These are phyloP conservation scores for Platichthys flesus DNA, from an alignment of 2,113 vertebrate species.

Conservation along the genomic window DNA sequence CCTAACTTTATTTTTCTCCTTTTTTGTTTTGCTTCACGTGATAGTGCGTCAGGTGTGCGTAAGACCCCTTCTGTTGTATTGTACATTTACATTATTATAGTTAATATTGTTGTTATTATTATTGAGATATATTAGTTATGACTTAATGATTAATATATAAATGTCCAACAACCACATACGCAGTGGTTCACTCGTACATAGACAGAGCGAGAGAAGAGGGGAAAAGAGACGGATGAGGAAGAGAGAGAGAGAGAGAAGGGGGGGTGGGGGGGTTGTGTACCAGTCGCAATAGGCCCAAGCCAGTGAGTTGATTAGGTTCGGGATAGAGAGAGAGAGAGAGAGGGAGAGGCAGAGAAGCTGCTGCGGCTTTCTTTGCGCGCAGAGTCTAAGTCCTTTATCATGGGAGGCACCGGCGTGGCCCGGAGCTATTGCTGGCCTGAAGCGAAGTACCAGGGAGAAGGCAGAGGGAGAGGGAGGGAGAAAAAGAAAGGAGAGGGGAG, in stretches of 20 bases:
- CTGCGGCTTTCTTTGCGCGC: constrained; percentile 82
- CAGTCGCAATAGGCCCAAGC: constrained; percentile 74
- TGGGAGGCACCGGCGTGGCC: constrained; percentile 93
- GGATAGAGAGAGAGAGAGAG: constrained; percentile 83
- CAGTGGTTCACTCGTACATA: not conserved
- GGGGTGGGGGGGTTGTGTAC: constrained; percentile 38
- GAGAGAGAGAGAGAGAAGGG: not conserved
- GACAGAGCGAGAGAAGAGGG: constrained; percentile 16
- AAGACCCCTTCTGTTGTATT: not conserved
- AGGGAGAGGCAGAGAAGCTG: constrained; percentile 73
- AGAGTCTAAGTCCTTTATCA: constrained; percentile 98
- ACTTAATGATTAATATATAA: constrained; percentile 13
- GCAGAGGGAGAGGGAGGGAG: constrained; percentile 31
- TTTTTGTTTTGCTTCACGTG: too few species aligned
- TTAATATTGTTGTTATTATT: not conserved
- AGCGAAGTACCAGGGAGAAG: constrained; percentile 88
- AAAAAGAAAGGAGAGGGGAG: constrained; percentile 61
- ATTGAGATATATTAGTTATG: not conserved
- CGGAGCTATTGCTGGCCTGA: constrained; percentile 89
- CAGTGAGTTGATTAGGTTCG: constrained; percentile 89
- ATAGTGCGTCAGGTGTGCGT: too few species aligned
- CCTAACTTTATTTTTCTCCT: too few species aligned
- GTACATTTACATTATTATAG: not conserved
- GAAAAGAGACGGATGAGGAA: constrained; percentile 41
- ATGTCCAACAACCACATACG: constrained; percentile 49